These are phyloP conservation scores for Lepus americanus DNA, from an alignment of 2,113 vertebrate species.

Conservation along the genomic window DNA sequence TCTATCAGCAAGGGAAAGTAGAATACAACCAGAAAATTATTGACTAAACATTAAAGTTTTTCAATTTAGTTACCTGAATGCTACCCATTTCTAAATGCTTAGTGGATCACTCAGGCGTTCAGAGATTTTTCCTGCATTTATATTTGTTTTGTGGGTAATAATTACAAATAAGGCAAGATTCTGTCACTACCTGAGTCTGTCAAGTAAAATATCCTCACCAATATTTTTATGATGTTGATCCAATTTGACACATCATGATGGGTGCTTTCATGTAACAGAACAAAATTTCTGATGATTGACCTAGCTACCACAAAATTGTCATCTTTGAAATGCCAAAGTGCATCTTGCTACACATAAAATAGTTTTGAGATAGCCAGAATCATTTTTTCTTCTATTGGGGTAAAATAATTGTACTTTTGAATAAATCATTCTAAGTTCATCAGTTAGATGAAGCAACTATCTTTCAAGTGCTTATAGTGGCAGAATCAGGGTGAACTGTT, in stretches of 20 bases:
- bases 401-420: not conserved
- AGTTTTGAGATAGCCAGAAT: not conserved
- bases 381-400: not conserved
- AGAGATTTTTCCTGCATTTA: not conserved
- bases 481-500: not conserved
- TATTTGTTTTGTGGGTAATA: not conserved
- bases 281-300: not conserved
- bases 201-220: not conserved
- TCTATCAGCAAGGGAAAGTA: not conserved
- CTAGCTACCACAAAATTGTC: not conserved
- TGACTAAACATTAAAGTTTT: not conserved
- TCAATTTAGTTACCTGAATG: not conserved
- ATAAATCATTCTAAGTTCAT: not conserved
- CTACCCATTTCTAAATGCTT: not conserved
- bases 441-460: not conserved
- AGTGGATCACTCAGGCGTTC: not conserved
- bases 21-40: not conserved
- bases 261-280: not conserved
- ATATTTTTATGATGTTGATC: conserved; percentile 10
- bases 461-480: not conserved
- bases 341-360: not conserved
- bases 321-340: not conserved
- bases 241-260: not conserved
- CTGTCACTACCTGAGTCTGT: not conserved
- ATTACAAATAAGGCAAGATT: not conserved